These are phyloP conservation scores for Drepana falcataria DNA, from an alignment of 2,888 invertebrate species.

Conservation along the genomic window DNA sequence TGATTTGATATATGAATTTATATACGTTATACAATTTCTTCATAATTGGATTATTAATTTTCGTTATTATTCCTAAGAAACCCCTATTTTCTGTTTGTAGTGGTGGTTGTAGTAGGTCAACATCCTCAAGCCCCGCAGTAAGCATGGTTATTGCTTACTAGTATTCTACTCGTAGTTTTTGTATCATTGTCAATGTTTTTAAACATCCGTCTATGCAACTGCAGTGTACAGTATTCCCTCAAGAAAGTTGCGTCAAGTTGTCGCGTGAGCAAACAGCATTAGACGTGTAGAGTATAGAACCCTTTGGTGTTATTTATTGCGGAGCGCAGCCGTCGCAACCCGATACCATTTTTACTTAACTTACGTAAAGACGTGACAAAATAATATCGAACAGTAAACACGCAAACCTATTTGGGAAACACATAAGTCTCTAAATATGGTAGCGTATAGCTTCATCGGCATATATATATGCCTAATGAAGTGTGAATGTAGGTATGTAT, in stretches of 20 bases:
- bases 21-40: too few species aligned
- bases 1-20: too few species aligned
- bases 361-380: conserved; percentile 34
- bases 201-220: neutral
- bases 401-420: conserved; percentile 5
- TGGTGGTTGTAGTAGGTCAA: too few species aligned
- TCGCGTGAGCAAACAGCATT: conserved; percentile 66
- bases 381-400: conserved; percentile 20
- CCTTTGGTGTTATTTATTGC: conserved; percentile 72
- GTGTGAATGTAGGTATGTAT: too few species aligned
- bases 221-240: conserved; percentile 29
- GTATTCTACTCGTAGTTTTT: too few species aligned
- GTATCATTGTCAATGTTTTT: neutral
- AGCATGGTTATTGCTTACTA: neutral
- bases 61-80: too few species aligned
- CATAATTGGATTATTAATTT: too few species aligned
- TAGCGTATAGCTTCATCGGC: neutral
- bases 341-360: conserved; percentile 21
- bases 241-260: conserved; percentile 47
- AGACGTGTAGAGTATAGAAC: conserved; percentile 48
- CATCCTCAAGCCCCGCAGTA: too few species aligned
- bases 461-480: too few species aligned
- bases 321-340: conserved; percentile 36
- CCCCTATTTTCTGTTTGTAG: too few species aligned
- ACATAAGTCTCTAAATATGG: neutral